A percentile compares a stretch with the other conserved stretches of the same genome.
Evolutionary conservation across 2,797 vertebrate species (phyloP).

Genomic region (Coreius guichenoti): DNA sequence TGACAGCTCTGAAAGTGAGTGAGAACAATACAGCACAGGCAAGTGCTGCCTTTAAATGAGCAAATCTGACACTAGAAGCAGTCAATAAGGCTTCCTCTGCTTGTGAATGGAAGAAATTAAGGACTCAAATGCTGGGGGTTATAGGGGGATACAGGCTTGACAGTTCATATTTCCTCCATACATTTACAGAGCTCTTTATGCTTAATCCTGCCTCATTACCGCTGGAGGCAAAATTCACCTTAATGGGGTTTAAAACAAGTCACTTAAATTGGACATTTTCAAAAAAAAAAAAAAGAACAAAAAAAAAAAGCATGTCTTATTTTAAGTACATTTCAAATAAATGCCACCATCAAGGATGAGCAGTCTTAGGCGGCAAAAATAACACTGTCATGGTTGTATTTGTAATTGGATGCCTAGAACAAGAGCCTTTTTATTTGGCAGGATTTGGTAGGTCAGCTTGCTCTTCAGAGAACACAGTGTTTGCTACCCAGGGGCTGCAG

Average conservation of each 20-base stretch:
- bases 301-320: background rate
- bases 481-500: slow-evolving; percentile 9
- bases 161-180: slow-evolving; percentile 50
- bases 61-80: slow-evolving; percentile 66
- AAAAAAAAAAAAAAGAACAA: background rate
- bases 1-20: slow-evolving; percentile 55
- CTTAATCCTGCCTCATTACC: slow-evolving; percentile 60
- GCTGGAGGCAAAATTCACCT: slow-evolving; percentile 63
- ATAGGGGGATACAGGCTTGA: slow-evolving; percentile 45
- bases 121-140: slow-evolving; percentile 39
- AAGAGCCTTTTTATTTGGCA: slow-evolving; percentile 19
- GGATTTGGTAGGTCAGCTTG: slow-evolving; percentile 29
- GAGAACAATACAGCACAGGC: slow-evolving; percentile 37
- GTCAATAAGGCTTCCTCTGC: slow-evolving; percentile 65
- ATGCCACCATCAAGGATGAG: slow-evolving; percentile 1
- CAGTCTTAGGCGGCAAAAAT: background rate
- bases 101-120: slow-evolving; percentile 33
- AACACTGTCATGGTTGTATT: slow-evolving; percentile 24
- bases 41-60: slow-evolving; percentile 59
- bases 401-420: slow-evolving; percentile 34
- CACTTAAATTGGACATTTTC: slow-evolving; percentile 58
- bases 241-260: slow-evolving; percentile 59
- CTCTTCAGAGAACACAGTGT: slow-evolving; percentile 24
- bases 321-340: background rate
- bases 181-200: slow-evolving; percentile 48